Percentiles rank a stretch among this genome's conserved stretches.
Conservation (phyloP, 2,888 invertebrate genomes). For the Caenorhabditis parvicauda region DNA sequence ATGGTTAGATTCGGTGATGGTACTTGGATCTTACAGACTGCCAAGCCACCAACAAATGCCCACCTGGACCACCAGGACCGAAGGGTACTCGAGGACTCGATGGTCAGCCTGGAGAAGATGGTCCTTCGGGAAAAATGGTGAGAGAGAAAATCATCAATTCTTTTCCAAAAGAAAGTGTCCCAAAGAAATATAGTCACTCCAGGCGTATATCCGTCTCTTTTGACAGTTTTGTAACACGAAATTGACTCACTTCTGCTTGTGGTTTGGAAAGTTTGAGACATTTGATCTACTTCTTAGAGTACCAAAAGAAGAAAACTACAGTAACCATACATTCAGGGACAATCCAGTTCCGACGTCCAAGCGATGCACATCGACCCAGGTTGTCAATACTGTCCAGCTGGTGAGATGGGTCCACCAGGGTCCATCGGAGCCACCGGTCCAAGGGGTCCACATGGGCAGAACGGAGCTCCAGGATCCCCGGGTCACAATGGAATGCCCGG, state of each 20-base stretch:
- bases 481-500: constrained; percentile 38
- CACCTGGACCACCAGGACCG: constrained; percentile 32
- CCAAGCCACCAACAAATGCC: constrained; percentile 28
- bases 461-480: constrained; percentile 22
- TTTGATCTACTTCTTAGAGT: neutral
- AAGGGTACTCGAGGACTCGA: constrained; percentile 20
- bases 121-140: constrained; percentile 22
- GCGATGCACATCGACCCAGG: constrained; percentile 21
- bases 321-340: constrained; percentile 5
- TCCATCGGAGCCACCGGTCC: constrained; percentile 25
- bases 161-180: neutral
- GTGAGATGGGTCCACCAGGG: constrained; percentile 34
- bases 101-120: constrained; percentile 20
- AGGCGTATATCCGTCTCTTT: too few species aligned
- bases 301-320: neutral
- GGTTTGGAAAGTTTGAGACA: too few species aligned
- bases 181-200: too few species aligned
- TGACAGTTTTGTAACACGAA: too few species aligned
- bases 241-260: too few species aligned
- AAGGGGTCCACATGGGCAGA: constrained; percentile 28
- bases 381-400: constrained; percentile 36
- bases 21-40: constrained; percentile 23
- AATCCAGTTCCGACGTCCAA: constrained; percentile 13
- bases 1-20: neutral
- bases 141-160: neutral